A percentile compares a stretch with the other conserved stretches of the same genome.
Evolutionary conservation across 2,888 invertebrate genomes (phyloP).

Genomic region (Eristalis arbustorum): DNA sequence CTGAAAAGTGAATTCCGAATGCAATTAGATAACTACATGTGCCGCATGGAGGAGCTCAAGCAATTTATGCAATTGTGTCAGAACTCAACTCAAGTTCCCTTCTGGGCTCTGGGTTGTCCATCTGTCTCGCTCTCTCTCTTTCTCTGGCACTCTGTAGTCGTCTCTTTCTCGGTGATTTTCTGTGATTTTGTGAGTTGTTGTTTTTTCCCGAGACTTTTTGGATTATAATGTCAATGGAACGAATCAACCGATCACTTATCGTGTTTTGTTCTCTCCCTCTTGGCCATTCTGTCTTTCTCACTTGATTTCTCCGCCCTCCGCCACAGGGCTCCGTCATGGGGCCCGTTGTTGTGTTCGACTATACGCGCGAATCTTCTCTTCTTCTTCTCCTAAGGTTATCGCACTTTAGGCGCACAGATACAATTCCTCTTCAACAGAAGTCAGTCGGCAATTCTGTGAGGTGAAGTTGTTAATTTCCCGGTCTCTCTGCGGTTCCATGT

Average conservation of each 20-base stretch:
- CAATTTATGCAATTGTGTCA: constrained; percentile 56
- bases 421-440: constrained; percentile 45
- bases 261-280: constrained; percentile 38
- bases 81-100: constrained; percentile 2
- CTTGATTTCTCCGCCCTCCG: not conserved
- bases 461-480: constrained; percentile 62
- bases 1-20: constrained; percentile 29
- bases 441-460: constrained; percentile 56
- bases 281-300: not conserved
- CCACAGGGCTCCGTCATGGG: not conserved
- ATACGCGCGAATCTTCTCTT: constrained; percentile 49
- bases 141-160: not conserved
- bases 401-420: constrained; percentile 66
- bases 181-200: not conserved
- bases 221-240: constrained; percentile 47
- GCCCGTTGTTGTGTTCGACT: constrained; percentile 1
- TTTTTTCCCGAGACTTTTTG: constrained; percentile 26
- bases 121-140: not conserved
- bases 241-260: constrained; percentile 43
- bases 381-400: constrained; percentile 65
- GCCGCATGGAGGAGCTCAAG: constrained; percentile 10
- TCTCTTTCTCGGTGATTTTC: not conserved
- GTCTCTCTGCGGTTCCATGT: not conserved
- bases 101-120: not conserved
- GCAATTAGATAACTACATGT: constrained; percentile 41